A percentile compares a stretch with the other conserved stretches of the same genome.
Conservation (phyloP, 2,113 vertebrate genomes). For the Thryonomys swinderianus region DNA sequence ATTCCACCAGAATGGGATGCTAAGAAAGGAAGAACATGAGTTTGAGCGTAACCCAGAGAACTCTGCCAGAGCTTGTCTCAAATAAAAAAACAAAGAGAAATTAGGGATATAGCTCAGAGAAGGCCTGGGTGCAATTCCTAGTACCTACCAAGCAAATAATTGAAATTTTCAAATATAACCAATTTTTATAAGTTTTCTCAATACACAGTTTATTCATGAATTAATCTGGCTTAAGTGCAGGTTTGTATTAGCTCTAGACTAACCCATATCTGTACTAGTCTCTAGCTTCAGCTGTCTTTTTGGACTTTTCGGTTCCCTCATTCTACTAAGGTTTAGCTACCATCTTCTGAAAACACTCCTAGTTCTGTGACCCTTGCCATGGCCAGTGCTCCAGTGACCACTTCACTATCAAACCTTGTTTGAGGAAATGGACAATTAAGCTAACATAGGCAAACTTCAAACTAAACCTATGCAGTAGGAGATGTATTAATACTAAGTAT, state of each 20-base stretch:
- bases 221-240: not conserved
- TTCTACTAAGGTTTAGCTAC: slow-evolving; percentile 91
- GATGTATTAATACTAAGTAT: not conserved
- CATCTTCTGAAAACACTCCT: slow-evolving; percentile 91
- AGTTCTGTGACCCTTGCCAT: slow-evolving; percentile 92
- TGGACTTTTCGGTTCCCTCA: slow-evolving; percentile 90
- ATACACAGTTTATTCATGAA: not conserved
- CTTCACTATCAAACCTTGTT: slow-evolving; percentile 94
- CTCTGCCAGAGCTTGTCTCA: not conserved
- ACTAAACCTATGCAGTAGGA: not conserved
- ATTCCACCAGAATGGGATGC: too few relatives aligned
- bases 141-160: not conserved
- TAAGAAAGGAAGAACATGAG: not conserved
- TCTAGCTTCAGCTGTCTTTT: slow-evolving; percentile 92
- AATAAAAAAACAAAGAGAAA: not conserved
- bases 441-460: not conserved
- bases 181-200: not conserved
- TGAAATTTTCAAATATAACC: not conserved
- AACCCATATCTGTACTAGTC: not conserved
- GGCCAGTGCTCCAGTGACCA: slow-evolving; percentile 87
- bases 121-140: not conserved
- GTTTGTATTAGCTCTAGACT: not conserved
- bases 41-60: not conserved
- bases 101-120: not conserved
- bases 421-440: slow-evolving; percentile 50